These are phyloP conservation scores for Varecia variegata DNA, from an alignment of 2,797 vertebrate species.

Conservation along the genomic window DNA sequence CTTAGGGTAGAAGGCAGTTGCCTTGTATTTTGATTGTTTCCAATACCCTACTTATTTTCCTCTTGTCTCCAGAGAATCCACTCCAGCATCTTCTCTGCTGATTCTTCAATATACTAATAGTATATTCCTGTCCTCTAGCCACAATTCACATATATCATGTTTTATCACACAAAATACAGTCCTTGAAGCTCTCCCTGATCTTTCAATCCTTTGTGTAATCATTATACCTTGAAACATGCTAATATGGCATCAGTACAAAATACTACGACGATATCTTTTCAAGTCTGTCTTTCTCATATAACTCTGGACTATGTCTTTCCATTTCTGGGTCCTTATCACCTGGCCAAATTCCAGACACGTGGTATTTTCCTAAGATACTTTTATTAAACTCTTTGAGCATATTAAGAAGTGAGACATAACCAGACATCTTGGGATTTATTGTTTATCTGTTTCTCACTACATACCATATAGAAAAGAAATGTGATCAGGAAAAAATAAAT, in stretches of 20 bases:
- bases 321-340: background rate
- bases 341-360: background rate
- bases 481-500: background rate
- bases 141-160: background rate
- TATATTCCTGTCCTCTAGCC: background rate
- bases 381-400: background rate
- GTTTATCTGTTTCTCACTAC: background rate
- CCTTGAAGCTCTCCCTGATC: background rate
- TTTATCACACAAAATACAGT: background rate
- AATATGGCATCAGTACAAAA: background rate
- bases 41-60: background rate
- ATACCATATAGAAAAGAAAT: background rate
- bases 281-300: background rate
- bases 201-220: background rate
- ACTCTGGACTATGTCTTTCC: background rate
- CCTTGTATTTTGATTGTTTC: constrained; percentile 46
- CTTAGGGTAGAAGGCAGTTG: constrained; percentile 7
- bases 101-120: background rate
- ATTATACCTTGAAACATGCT: constrained; percentile 19
- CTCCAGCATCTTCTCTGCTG: background rate
- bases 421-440: background rate
- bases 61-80: constrained; percentile 26
- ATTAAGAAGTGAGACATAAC: background rate
- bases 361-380: background rate
- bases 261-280: background rate